Conservation (phyloP, 35 echinoderm and acorn worm genomes). For the Heliocidaris erythrogramma region DNA sequence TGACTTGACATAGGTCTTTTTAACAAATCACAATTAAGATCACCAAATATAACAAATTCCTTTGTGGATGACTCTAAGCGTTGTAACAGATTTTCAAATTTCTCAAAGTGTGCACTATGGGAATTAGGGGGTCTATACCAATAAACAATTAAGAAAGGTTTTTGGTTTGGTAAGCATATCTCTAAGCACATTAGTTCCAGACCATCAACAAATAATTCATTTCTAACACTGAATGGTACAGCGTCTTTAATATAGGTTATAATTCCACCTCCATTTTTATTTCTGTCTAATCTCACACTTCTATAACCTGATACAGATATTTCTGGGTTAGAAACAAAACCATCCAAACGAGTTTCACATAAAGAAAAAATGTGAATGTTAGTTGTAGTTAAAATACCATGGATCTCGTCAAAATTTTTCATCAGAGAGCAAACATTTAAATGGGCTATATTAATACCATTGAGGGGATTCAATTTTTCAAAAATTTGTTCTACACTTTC, state of each 20-base stretch:
- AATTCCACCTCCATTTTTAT: no score
- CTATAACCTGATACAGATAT: no score
- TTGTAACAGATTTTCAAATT: background rate
- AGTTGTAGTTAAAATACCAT: background rate
- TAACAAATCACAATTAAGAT: no score
- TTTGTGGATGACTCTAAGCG: no score
- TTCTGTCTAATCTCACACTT: no score
- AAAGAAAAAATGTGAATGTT: slow-evolving; percentile 1
- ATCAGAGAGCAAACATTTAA: no score
- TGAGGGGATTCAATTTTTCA: background rate
- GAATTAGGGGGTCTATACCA: no score
- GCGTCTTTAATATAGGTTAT: slow-evolving; percentile 11
- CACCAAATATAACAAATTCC: no score
- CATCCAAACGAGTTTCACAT: background rate
- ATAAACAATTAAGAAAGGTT: no score
- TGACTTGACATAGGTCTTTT: no score
- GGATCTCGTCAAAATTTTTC: background rate
- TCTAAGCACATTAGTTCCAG: slow-evolving; percentile 1
- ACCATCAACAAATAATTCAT: slow-evolving; percentile 12
- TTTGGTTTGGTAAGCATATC: slow-evolving; percentile 16
- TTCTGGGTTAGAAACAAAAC: no score
- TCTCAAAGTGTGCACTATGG: background rate
- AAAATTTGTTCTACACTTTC: background rate
- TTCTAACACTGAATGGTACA: background rate
- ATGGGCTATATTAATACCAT: no score